Conservation (phyloP, 1,140 invertebrate species). For the Plutomurus gul region DNA sequence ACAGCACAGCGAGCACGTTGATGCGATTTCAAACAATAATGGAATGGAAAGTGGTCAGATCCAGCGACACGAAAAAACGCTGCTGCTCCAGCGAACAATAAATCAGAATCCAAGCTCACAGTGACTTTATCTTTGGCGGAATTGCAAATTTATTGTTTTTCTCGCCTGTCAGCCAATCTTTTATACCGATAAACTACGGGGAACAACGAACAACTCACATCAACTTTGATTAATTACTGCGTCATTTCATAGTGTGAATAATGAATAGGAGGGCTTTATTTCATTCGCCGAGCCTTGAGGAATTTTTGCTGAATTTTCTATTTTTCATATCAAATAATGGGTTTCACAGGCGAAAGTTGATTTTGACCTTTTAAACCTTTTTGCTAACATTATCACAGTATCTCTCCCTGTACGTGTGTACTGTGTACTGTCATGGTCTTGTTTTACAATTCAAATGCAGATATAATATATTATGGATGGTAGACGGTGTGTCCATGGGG, state of each 20-base stretch:
- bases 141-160: constrained; percentile 43
- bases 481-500: not conserved
- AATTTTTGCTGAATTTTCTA: constrained; percentile 16
- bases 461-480: too few species aligned
- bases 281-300: too few species aligned
- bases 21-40: not conserved
- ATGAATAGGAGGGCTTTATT: not conserved
- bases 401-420: too few species aligned
- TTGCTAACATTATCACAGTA: not conserved
- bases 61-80: not conserved
- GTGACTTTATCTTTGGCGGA: constrained; percentile 39
- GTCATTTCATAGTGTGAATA: constrained; percentile 21
- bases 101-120: constrained; percentile 5
- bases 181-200: constrained; percentile 16
- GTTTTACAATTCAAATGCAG: too few species aligned
- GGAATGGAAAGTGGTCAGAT: not conserved
- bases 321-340: not conserved
- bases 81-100: not conserved
- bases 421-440: too few species aligned
- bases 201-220: not conserved
- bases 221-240: constrained; percentile 21
- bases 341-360: not conserved
- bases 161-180: constrained; percentile 37
- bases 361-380: not conserved
- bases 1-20: not conserved